These are phyloP conservation scores for Pomacea maculata DNA, from an alignment of 1,140 invertebrate genomes.

Conservation along the genomic window DNA sequence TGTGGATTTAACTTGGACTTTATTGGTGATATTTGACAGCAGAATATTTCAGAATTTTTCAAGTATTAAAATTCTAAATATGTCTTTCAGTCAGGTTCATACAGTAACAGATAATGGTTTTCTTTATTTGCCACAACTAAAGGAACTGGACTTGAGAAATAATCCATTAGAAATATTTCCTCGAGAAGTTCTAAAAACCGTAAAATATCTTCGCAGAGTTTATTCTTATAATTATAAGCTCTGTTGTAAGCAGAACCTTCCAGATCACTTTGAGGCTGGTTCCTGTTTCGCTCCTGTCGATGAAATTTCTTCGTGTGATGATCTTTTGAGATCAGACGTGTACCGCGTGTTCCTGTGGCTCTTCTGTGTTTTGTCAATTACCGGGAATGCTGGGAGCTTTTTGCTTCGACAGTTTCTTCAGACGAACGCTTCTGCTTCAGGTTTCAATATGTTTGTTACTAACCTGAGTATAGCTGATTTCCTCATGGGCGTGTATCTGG, in stretches of 20 bases:
- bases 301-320: slow-evolving; percentile 41
- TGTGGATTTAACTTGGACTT: slow-evolving; percentile 2
- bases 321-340: slow-evolving; percentile 31
- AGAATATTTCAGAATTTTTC: slow-evolving; percentile 6
- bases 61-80: slow-evolving; percentile 7
- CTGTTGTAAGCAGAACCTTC: slow-evolving; percentile 34
- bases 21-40: slow-evolving; percentile 7
- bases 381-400: slow-evolving; percentile 33
- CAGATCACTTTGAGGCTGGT: background rate
- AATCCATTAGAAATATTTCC: slow-evolving; percentile 23
- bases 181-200: slow-evolving; percentile 17
- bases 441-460: slow-evolving; percentile 38
- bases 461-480: slow-evolving; percentile 33
- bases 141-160: slow-evolving; percentile 11
- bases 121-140: slow-evolving; percentile 2
- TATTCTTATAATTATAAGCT: slow-evolving; percentile 31
- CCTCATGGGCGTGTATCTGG: slow-evolving; percentile 26
- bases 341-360: slow-evolving; percentile 37
- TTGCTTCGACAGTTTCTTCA: slow-evolving; percentile 17
- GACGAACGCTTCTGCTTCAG: slow-evolving; percentile 12
- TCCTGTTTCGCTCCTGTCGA: slow-evolving; percentile 21
- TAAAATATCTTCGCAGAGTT: slow-evolving; percentile 12
- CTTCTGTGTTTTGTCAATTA: slow-evolving; percentile 28
- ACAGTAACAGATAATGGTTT: slow-evolving; percentile 11
- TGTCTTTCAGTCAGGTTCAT: background rate